A percentile compares a stretch with the other conserved stretches of the same genome.
Conservation (phyloP, 2,888 invertebrate genomes). For the Adelphocoris suturalis region DNA sequence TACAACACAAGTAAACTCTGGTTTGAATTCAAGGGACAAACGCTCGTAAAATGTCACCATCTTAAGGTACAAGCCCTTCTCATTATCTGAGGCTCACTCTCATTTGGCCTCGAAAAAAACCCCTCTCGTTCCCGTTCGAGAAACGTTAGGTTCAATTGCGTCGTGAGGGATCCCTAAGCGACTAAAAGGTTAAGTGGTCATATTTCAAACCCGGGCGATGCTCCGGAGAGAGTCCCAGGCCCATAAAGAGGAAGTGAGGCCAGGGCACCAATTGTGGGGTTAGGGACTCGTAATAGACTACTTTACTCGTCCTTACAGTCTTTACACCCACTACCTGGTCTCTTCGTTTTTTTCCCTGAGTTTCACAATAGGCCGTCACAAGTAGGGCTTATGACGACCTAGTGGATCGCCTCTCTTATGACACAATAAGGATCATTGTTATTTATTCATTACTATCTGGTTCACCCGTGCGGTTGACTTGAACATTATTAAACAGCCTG, state of each 20-base stretch:
- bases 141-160: neutral
- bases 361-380: neutral
- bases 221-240: neutral
- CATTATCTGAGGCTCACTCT: neutral
- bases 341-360: neutral
- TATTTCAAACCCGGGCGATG: slow-evolving; percentile 23
- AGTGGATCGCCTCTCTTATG: neutral
- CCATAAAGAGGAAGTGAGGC: slow-evolving; percentile 5
- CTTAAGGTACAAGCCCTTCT: too few species aligned
- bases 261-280: slow-evolving; percentile 34
- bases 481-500: too few species aligned
- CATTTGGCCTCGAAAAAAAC: neutral
- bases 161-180: slow-evolving; percentile 19
- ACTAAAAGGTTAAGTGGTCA: slow-evolving; percentile 35
- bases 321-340: slow-evolving; percentile 13
- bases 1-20: too few species aligned
- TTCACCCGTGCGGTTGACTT: too few species aligned
- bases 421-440: too few species aligned
- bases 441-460: too few species aligned
- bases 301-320: slow-evolving; percentile 9
- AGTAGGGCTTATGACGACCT: neutral
- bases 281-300: slow-evolving; percentile 33
- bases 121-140: slow-evolving; percentile 8
- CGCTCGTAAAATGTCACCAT: too few species aligned
- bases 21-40: too few species aligned